These are phyloP conservation scores for Tigriopus japonicus DNA, from an alignment of 1,140 invertebrate genomes.

Conservation along the genomic window DNA sequence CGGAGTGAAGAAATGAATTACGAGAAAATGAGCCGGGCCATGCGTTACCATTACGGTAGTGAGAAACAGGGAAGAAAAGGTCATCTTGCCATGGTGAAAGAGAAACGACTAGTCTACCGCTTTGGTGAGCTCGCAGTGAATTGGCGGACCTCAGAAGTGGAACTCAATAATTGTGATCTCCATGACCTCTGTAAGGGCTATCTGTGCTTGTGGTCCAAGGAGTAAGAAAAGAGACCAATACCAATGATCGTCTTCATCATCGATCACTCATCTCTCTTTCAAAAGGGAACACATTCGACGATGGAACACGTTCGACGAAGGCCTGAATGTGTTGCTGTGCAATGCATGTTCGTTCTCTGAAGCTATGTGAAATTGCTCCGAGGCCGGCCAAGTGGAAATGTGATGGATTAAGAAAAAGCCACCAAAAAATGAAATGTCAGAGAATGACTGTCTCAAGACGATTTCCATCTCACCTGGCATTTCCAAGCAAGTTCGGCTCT, in stretches of 20 bases:
- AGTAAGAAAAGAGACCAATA: neutral
- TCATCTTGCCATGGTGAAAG: constrained; percentile 12
- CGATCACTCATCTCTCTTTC: neutral
- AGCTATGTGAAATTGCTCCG: too few relatives aligned
- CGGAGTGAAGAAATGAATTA: constrained; percentile 11
- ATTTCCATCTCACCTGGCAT: too few relatives aligned
- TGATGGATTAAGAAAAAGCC: too few relatives aligned
- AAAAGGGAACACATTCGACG: too few relatives aligned
- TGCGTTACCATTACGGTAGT: constrained; percentile 12
- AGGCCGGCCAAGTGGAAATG: too few relatives aligned
- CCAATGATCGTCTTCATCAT: too few relatives aligned
- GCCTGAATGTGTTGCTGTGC: too few relatives aligned
- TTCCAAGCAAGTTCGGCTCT: too few relatives aligned
- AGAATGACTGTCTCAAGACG: too few relatives aligned
- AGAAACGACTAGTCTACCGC: constrained; percentile 4
- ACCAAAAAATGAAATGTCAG: too few relatives aligned
- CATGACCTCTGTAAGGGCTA: neutral
- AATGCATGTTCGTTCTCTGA: too few relatives aligned
- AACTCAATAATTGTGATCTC: neutral
- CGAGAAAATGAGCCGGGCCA: constrained; percentile 12
- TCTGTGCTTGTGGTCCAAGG: constrained; percentile 8
- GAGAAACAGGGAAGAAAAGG: constrained; percentile 12
- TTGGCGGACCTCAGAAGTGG: neutral
- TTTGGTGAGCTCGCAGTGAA: constrained; percentile 12
- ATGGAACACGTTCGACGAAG: too few relatives aligned